Percentiles rank a stretch among this genome's conserved stretches.
These are phyloP conservation scores for Monopis laevigella DNA, from an alignment of 2,888 invertebrate species.

Conservation along the genomic window DNA sequence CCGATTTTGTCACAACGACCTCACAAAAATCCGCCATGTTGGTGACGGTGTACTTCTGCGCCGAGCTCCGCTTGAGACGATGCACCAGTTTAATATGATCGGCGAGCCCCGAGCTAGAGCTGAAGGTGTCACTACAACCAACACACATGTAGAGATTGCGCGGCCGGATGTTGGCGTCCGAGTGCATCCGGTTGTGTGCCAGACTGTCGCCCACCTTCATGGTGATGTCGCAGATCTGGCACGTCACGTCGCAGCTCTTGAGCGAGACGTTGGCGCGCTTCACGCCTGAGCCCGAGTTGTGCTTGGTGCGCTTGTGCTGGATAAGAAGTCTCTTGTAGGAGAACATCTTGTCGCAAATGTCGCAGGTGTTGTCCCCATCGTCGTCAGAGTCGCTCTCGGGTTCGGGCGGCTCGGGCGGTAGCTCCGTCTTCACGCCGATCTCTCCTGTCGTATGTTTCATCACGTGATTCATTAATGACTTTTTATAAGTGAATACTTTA, in stretches of 20 bases:
- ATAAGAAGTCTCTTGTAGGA: conserved; percentile 47
- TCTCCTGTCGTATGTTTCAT: conserved; percentile 29
- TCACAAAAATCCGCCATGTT: conserved; percentile 65
- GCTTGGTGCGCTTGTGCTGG: conserved; percentile 54
- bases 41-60: conserved; percentile 22
- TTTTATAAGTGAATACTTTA: conserved; percentile 49
- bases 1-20: conserved; percentile 64
- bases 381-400: conserved; percentile 35
- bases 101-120: conserved; percentile 46
- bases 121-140: conserved; percentile 47
- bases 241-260: conserved; percentile 51
- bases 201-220: conserved; percentile 43
- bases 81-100: conserved; percentile 56
- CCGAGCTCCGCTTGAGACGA: conserved; percentile 32
- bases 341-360: conserved; percentile 58
- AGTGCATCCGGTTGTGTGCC: conserved; percentile 51
- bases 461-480: conserved; percentile 34
- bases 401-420: conserved; percentile 22
- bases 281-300: conserved; percentile 49
- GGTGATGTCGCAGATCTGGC: conserved; percentile 51
- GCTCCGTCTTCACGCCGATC: conserved; percentile 32
- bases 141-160: conserved; percentile 54
- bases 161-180: conserved; percentile 44
- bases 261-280: conserved; percentile 50
- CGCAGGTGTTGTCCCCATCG: conserved; percentile 50